These are phyloP conservation scores for Ephestia elutella DNA, from an alignment of 1,140 invertebrate genomes.

Conservation along the genomic window DNA sequence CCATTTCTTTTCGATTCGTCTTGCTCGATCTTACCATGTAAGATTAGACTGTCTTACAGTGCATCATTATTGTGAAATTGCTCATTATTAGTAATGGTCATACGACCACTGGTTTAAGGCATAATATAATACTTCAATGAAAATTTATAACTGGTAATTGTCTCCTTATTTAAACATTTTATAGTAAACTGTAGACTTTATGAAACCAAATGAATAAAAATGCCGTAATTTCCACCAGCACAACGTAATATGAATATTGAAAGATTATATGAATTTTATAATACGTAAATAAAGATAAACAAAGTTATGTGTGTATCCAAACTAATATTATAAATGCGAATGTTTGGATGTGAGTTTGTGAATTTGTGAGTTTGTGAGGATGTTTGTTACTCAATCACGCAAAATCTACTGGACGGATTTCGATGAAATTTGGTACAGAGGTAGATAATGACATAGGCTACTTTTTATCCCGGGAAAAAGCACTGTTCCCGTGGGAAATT, in stretches of 20 bases:
- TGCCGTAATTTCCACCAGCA: slow-evolving; percentile 36
- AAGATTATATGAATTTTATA: not conserved
- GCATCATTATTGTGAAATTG: slow-evolving; percentile 14
- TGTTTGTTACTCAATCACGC: too few species aligned
- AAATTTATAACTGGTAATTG: slow-evolving; percentile 18
- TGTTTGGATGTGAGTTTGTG: too few species aligned
- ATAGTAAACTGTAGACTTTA: slow-evolving; percentile 21
- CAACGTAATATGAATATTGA: not conserved
- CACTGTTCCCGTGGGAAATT: too few species aligned
- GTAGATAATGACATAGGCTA: too few species aligned
- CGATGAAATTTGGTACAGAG: too few species aligned
- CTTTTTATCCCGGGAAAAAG: too few species aligned
- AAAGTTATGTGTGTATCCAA: too few species aligned
- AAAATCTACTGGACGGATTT: too few species aligned
- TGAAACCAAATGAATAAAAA: slow-evolving; percentile 25
- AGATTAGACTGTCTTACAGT: not conserved
- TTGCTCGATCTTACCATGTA: not conserved
- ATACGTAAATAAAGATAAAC: too few species aligned
- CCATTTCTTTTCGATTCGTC: slow-evolving; percentile 13
- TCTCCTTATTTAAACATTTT: slow-evolving; percentile 23
- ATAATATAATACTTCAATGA: slow-evolving; percentile 10
- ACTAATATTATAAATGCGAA: too few species aligned
- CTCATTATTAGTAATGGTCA: slow-evolving; percentile 14
- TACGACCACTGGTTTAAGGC: slow-evolving; percentile 14
- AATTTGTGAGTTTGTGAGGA: too few species aligned